phyloP scores from a whole-genome alignment of 2,888 invertebrate genomes.

The Cerceris ruficornis region DNA sequence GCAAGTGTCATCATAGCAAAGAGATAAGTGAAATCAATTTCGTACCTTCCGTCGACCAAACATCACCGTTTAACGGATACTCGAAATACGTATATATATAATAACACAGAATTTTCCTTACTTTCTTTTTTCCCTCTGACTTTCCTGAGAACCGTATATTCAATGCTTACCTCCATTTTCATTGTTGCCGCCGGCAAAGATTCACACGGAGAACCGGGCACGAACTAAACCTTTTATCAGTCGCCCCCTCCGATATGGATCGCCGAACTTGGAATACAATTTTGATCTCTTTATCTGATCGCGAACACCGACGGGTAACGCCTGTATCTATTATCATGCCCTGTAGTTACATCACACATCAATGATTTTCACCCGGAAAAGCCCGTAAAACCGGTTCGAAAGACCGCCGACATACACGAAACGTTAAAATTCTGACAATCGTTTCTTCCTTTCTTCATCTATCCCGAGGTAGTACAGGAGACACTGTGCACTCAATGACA shows the following conservation, averaged over 20 bases:
- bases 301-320: constrained; percentile 42
- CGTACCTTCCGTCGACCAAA: background rate
- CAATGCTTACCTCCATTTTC: constrained; percentile 74
- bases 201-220: constrained; percentile 15
- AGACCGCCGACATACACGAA: background rate
- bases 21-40: background rate
- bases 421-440: background rate
- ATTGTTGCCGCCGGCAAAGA: constrained; percentile 59
- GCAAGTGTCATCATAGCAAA: background rate
- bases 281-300: constrained; percentile 60
- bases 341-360: constrained; percentile 57
- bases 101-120: background rate
- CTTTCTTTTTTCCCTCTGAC: too few relatives aligned
- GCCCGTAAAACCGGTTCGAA: background rate
- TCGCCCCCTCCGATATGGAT: constrained; percentile 50
- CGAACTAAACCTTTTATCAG: constrained; percentile 57
- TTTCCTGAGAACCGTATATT: too few relatives aligned
- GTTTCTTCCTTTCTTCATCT: background rate
- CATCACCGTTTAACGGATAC: background rate
- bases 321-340: constrained; percentile 63
- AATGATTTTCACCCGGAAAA: constrained; percentile 1
- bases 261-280: constrained; percentile 45
- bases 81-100: background rate
- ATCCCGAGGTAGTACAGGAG: too few relatives aligned
- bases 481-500: too few relatives aligned